Evolutionary conservation across 1,140 invertebrate species (phyloP).

Genomic region (Dinothrombium tinctorium): DNA sequence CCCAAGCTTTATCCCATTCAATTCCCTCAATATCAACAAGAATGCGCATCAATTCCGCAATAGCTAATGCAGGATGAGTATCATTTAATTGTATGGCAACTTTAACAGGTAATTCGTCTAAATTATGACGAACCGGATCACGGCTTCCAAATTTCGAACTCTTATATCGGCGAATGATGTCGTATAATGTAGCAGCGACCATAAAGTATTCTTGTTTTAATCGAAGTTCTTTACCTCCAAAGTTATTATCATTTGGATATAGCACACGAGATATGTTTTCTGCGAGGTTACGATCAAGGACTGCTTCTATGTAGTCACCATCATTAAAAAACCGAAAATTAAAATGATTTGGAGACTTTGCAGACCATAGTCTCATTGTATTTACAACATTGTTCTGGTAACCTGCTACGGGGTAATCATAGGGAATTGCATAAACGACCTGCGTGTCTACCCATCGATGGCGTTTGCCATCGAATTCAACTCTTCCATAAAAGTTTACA

Average conservation of each 20-base stretch:
- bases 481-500: constrained; percentile 18
- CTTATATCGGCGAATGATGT: constrained; percentile 88
- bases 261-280: constrained; percentile 94
- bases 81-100: constrained; percentile 95
- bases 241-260: constrained; percentile 98
- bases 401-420: constrained; percentile 91
- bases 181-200: constrained; percentile 89
- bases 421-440: constrained; percentile 91
- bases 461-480: constrained; percentile 44
- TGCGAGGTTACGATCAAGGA: constrained; percentile 83
- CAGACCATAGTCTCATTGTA: constrained; percentile 90
- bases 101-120: constrained; percentile 78
- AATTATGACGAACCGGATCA: constrained; percentile 55
- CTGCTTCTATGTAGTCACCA: constrained; percentile 97
- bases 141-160: constrained; percentile 55
- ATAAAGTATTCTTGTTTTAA: constrained; percentile 98
- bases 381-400: constrained; percentile 97
- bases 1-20: constrained; percentile 83
- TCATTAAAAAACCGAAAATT: constrained; percentile 71
- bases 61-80: constrained; percentile 92
- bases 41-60: constrained; percentile 90
- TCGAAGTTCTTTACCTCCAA: constrained; percentile 89
- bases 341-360: constrained; percentile 89
- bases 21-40: constrained; percentile 80
- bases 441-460: constrained; percentile 89